phyloP scores from a whole-genome alignment of 1,140 invertebrate genomes.

The Oreohelix idahoensis region DNA sequence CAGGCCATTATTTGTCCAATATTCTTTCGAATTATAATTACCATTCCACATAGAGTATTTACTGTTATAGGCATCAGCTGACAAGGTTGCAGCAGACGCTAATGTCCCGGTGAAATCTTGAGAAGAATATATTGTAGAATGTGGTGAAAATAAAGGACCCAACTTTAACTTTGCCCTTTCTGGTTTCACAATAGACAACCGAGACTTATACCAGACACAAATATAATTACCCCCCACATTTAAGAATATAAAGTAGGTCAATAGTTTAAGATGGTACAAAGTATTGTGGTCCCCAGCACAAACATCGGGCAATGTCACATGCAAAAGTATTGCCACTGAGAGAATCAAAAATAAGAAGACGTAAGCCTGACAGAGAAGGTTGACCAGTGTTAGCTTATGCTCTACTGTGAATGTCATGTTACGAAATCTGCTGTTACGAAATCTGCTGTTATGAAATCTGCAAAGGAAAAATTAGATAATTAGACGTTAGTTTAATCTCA shows the following conservation, averaged over 20 bases:
- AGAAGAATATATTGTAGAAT: neutral
- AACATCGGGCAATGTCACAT: slow-evolving; percentile 58
- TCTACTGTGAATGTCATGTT: neutral
- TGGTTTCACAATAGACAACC: slow-evolving; percentile 23
- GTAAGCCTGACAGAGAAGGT: slow-evolving; percentile 2
- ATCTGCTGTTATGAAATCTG: too few species aligned
- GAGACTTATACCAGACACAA: slow-evolving; percentile 19
- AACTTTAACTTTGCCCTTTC: neutral
- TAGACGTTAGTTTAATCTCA: too few species aligned
- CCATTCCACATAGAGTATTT: too few species aligned
- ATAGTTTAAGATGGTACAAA: slow-evolving; percentile 25
- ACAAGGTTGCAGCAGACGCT: neutral
- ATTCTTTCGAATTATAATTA: neutral
- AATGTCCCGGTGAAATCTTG: neutral
- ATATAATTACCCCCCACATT: slow-evolving; percentile 35
- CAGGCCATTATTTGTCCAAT: neutral
- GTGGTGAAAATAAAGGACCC: neutral
- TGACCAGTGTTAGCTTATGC: neutral
- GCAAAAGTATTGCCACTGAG: neutral
- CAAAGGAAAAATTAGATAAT: too few species aligned
- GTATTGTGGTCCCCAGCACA: slow-evolving; percentile 46
- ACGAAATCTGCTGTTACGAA: too few species aligned
- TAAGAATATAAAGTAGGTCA: slow-evolving; percentile 27
- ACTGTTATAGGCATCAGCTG: neutral
- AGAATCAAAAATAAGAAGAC: slow-evolving; percentile 12